Evolutionary conservation across 1,140 invertebrate genomes (phyloP), one percentile per base, ranked within the genome.

Genomic region (Cotesia typhae): DNA sequence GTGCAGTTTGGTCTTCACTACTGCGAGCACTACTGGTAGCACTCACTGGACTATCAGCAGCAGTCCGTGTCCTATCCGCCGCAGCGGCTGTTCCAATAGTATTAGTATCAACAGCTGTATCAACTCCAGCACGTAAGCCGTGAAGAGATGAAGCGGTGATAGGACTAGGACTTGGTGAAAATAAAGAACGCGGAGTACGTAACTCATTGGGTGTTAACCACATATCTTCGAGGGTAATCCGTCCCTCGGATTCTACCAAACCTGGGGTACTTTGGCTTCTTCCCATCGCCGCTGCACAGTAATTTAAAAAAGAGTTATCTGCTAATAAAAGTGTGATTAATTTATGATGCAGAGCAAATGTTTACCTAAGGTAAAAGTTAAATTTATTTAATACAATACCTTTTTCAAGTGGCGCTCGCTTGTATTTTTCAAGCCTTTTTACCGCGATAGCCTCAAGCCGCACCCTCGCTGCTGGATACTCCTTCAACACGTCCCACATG

Each of bases 401-500:
- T 92, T 96, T 96, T 84, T 95, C 94, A 53, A 95, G 88, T 20
- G 95, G 95, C 68, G 95, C 95, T 84, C 94, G 94, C 86, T 96
- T 97, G 88, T 97, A 97, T 86, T 97, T 97, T 88, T 97, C 95
- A 77, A 99, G 89, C 83, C 97, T 91, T 88, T 98, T 98, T 76
- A 97, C 96, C 57, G 97, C 97, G 78, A 99, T 98, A 17, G 96
- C 95, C 88, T 99, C 97, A n/a, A 99, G 90, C 74, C 97, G 91
- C 7, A 98, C 95, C 79, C 97, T 90, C 35, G 97, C 97, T 2
- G 96, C 95, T 3, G 97, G 98, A 89, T 99, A 99, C 86, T 99
- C 97, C 88, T 99, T 98, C 64, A 99, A 89, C 36, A 99, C 98
- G 86, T 99, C 98, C 98, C 98, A 99, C 93, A 99, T 96, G 88